Evolutionary conservation across 2,888 invertebrate genomes (phyloP), one percentile per base, ranked within the genome.

Genomic region (Pseudoips prasinana): DNA sequence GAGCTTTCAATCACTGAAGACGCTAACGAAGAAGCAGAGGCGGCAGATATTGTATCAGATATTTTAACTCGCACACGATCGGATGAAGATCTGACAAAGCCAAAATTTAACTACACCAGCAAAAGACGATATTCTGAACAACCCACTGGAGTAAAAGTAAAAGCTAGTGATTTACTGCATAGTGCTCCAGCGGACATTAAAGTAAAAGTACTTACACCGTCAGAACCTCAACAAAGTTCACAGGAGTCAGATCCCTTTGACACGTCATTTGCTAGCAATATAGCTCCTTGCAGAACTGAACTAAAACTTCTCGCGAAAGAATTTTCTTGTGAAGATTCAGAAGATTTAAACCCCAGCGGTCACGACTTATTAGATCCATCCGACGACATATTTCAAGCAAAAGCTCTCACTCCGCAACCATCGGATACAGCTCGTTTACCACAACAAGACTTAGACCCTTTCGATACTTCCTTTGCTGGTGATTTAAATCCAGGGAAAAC

Each of bases 191-290:
- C 57, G 29, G 71, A 79, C 33, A 72, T 83, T 26, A 58, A 64
- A 39, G 90, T 89, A 1, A 95, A 94, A 74, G 94, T 94, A 29
- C 67, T 95, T 25, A 94, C 94, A 6, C 87, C 87, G 4, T 69
- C 70, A 3, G 76, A 64, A 7, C 78, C 68, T 1, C 39, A 39
- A 18, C 29, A 8, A 31, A 29, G 29, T 0, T 91, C 92, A 0
- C 80, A 90, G n/a, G 32, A 93, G 53, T 73, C 82, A 5, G 96
- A 96, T 84, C 96, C 96, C 0, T 97, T 97, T 69, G 97, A 97
- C 67, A 97, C 97, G 0, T 95, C 96, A 0, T 94, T 95, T 57
- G 95, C 95, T 0, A 90, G 88, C 36, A 93, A 94, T 64, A 92
- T 95, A 33, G 85, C 91, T 29, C 95, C 95, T 0, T 94, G 95